Conservation (phyloP, 2,888 invertebrate genomes). For the Periphyllus acericola region DNA sequence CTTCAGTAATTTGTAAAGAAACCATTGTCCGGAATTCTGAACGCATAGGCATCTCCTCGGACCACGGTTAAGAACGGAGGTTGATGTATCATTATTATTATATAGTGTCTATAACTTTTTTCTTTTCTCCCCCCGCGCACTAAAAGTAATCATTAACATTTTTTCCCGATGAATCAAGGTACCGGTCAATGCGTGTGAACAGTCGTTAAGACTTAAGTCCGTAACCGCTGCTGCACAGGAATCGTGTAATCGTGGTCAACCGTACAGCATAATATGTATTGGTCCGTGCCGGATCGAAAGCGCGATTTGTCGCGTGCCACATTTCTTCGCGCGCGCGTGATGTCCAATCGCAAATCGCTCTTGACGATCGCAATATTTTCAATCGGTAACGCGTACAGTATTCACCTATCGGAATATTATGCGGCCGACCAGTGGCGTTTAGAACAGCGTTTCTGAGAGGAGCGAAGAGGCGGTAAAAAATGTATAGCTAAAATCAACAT, state of each 20-base stretch:
- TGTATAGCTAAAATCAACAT: neutral
- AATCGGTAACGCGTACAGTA: neutral
- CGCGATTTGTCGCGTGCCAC: neutral
- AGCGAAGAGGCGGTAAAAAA: too few species aligned
- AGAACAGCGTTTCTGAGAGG: neutral
- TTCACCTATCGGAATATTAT: too few species aligned
- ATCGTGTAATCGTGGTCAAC: neutral
- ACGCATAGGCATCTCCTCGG: neutral
- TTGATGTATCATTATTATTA: constrained; percentile 26
- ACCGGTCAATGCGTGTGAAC: neutral
- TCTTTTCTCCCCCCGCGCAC: neutral
- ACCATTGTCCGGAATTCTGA: constrained; percentile 18
- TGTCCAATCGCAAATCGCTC: neutral
- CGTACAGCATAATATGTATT: too few species aligned
- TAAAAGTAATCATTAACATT: neutral
- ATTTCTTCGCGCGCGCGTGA: neutral
- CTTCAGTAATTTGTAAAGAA: constrained; percentile 44
- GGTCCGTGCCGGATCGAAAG: neutral
- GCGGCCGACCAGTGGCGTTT: neutral
- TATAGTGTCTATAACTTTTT: constrained; percentile 23
- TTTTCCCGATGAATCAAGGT: neutral
- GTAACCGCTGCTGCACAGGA: neutral
- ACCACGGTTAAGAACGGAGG: neutral
- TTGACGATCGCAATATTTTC: neutral
- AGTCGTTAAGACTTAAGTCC: neutral